A percentile compares a stretch with the other conserved stretches of the same genome.
Evolutionary conservation across 2,888 invertebrate genomes (phyloP).

Genomic region (Eurytoma californica): DNA sequence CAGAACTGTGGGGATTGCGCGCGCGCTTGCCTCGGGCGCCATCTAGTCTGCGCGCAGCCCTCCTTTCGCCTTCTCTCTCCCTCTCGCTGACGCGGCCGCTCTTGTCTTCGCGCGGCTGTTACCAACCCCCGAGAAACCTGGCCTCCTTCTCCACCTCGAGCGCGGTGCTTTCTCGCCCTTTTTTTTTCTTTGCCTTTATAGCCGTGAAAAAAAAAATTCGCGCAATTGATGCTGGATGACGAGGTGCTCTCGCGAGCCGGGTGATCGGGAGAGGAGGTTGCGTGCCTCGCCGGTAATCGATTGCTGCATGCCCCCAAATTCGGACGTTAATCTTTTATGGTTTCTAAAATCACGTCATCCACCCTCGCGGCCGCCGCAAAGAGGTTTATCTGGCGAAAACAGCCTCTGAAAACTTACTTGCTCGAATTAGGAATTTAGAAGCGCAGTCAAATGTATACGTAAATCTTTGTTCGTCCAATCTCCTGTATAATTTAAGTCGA

Average conservation of each 20-base stretch:
- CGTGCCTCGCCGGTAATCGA: too few relatives aligned
- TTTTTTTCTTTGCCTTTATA: background rate
- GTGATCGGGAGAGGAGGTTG: background rate
- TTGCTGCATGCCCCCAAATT: too few relatives aligned
- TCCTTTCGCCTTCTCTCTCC: slow-evolving; percentile 20
- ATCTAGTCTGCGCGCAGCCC: slow-evolving; percentile 68
- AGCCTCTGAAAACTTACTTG: too few relatives aligned
- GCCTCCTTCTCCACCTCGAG: slow-evolving; percentile 34
- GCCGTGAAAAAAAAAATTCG: background rate
- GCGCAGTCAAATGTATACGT: too few relatives aligned
- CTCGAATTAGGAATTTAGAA: too few relatives aligned
- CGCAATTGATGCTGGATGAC: background rate
- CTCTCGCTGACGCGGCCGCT: too few relatives aligned
- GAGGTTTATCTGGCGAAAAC: too few relatives aligned
- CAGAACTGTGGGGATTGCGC: slow-evolving; percentile 59
- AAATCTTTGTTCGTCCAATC: too few relatives aligned
- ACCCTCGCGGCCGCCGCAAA: too few relatives aligned
- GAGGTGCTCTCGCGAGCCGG: background rate
- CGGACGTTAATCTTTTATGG: too few relatives aligned
- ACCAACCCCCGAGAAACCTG: slow-evolving; percentile 49
- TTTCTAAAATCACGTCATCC: too few relatives aligned
- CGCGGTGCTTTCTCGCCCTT: background rate
- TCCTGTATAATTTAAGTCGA: too few relatives aligned
- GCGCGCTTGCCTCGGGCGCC: slow-evolving; percentile 64
- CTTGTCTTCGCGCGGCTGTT: slow-evolving; percentile 56